Evolutionary conservation across 1,140 invertebrate species (phyloP).

Genomic region (Rhagoletis zephyria): DNA sequence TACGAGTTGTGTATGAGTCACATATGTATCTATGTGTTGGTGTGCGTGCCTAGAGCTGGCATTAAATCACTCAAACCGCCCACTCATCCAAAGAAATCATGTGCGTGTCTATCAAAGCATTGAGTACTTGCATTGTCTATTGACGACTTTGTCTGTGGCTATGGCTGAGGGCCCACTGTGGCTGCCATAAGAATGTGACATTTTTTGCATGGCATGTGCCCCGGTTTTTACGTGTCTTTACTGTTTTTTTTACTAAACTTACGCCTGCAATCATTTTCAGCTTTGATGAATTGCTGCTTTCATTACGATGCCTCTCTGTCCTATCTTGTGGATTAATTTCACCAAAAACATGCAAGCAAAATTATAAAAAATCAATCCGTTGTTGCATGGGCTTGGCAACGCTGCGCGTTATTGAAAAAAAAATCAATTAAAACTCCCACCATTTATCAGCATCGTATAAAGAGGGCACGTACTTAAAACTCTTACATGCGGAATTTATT

Average conservation of each 20-base stretch:
- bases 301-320: background rate
- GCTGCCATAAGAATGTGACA: slow-evolving; percentile 47
- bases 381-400: background rate
- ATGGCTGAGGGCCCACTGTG: background rate
- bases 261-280: slow-evolving; percentile 14
- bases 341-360: background rate
- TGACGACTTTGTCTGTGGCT: slow-evolving; percentile 8
- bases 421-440: no score
- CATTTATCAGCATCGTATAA: no score
- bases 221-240: background rate
- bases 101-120: slow-evolving; percentile 30
- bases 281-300: background rate
- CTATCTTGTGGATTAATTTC: background rate
- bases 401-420: no score
- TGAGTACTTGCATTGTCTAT: background rate
- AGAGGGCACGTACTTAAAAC: no score
- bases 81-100: slow-evolving; percentile 28
- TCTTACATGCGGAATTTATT: no score
- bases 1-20: background rate
- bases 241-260: slow-evolving; percentile 3
- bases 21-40: background rate
- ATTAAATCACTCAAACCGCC: slow-evolving; percentile 50
- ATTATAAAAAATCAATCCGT: background rate
- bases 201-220: background rate
- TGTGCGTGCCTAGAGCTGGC: slow-evolving; percentile 14